Conservation (phyloP, 2,797 vertebrate species). For the Chaenodraco wilsoni region DNA sequence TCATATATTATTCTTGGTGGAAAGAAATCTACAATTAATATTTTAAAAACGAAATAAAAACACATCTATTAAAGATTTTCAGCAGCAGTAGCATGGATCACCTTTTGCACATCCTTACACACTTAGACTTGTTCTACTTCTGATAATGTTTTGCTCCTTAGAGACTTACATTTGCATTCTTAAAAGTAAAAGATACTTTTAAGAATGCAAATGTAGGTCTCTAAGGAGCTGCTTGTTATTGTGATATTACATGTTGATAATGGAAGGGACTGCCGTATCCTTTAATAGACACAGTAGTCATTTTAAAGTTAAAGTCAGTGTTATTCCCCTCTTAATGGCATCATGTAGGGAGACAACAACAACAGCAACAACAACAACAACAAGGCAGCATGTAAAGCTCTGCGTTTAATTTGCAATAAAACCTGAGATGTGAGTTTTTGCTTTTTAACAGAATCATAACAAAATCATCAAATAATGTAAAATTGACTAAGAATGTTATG, state of each 20-base stretch:
- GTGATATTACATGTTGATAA: slow-evolving; percentile 32
- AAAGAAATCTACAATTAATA: not conserved
- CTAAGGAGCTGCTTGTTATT: slow-evolving; percentile 33
- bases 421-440: slow-evolving; percentile 10
- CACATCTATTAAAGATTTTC: not conserved
- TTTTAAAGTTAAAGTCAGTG: slow-evolving; percentile 59
- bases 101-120: not conserved
- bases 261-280: not conserved
- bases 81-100: not conserved
- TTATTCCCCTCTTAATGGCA: slow-evolving; percentile 65
- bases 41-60: slow-evolving; percentile 5
- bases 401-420: slow-evolving; percentile 37
- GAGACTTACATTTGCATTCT: not conserved
- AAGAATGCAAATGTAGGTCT: slow-evolving; percentile 3
- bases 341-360: slow-evolving; percentile 40
- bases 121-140: slow-evolving; percentile 1
- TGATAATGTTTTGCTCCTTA: too few species aligned
- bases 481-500: slow-evolving; percentile 1
- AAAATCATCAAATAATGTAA: not conserved
- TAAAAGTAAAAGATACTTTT: not conserved
- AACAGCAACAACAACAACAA: slow-evolving; percentile 29
- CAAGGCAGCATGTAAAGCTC: slow-evolving; percentile 58
- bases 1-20: not conserved
- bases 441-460: not conserved
- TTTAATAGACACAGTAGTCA: not conserved